phyloP scores from a whole-genome alignment of 64 coral and sea anemone genomes.

The Porites australiensis region DNA sequence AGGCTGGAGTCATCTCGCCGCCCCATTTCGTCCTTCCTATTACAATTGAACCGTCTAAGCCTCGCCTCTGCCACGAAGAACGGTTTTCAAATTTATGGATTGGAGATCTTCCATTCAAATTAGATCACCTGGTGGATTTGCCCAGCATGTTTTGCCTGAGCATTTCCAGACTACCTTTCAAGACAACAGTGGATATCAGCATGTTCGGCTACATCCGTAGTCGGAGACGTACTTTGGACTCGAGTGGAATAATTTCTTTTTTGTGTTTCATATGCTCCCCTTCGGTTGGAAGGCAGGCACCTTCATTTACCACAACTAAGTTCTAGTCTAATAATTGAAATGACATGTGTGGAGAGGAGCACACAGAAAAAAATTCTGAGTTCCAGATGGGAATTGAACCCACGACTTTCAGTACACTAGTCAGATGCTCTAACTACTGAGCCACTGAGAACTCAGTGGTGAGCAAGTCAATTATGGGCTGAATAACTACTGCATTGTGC shows the following conservation, averaged over 20 bases:
- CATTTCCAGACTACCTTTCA: slow-evolving; percentile 38
- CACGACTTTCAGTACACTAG: no score
- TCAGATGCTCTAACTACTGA: no score
- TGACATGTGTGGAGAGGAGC: no score
- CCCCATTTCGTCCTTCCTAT: slow-evolving; percentile 11
- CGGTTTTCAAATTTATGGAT: slow-evolving; percentile 24
- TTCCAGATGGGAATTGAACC: no score
- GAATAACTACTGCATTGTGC: no score
- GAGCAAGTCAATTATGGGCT: no score
- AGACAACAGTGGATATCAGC: slow-evolving; percentile 21
- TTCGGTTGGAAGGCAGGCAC: slow-evolving; percentile 54
- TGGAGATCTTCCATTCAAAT: neutral
- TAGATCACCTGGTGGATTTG: neutral
- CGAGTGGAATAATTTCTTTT: neutral
- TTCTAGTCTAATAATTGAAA: neutral
- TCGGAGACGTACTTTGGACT: slow-evolving; percentile 9
- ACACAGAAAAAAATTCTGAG: no score
- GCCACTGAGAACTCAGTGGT: no score
- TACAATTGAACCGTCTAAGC: neutral
- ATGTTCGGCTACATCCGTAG: neutral
- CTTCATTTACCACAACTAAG: slow-evolving; percentile 44
- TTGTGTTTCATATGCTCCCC: slow-evolving; percentile 11
- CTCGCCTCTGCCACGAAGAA: neutral
- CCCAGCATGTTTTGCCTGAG: neutral
- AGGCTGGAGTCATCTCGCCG: neutral